Percentiles rank a stretch among this genome's conserved stretches.
Conservation (phyloP, 2,888 invertebrate genomes). For the Agonopterix subpropinquella region DNA sequence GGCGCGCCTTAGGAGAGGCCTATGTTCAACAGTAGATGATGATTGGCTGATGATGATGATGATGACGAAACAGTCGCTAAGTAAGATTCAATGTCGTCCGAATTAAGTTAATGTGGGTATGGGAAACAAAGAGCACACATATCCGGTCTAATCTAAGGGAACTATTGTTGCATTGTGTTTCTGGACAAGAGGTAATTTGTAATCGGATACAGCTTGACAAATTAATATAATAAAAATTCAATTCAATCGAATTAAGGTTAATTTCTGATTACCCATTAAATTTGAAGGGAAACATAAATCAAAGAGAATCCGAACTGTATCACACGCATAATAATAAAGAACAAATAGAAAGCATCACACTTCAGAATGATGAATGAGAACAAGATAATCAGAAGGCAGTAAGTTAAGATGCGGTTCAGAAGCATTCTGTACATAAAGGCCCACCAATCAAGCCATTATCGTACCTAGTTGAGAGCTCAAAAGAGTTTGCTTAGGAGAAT, state of each 20-base stretch:
- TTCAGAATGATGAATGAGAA: constrained; percentile 33
- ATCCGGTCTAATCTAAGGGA: constrained; percentile 33
- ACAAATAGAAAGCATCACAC: constrained; percentile 34
- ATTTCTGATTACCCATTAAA: background rate
- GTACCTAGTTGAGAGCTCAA: too few relatives aligned
- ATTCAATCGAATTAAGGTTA: constrained; percentile 2
- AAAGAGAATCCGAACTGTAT: constrained; percentile 2
- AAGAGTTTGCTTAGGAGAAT: too few relatives aligned
- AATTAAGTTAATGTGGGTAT: constrained; percentile 28
- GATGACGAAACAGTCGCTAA: constrained; percentile 1
- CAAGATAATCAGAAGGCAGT: constrained; percentile 30
- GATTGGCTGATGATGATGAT: background rate
- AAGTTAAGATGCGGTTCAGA: constrained; percentile 25
- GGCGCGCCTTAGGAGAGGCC: background rate
- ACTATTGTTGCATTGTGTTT: constrained; percentile 41
- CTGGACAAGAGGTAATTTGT: constrained; percentile 32
- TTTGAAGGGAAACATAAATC: background rate
- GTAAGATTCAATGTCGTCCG: constrained; percentile 17
- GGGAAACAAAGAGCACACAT: constrained; percentile 30
- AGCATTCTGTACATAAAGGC: constrained; percentile 8
- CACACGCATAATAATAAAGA: constrained; percentile 19
- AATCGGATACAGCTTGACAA: constrained; percentile 36
- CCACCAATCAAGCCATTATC: too few relatives aligned
- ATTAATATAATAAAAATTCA: constrained; percentile 25
- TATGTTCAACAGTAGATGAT: background rate